Conservation (phyloP, 2,888 invertebrate species). For the Nysson spinosus region DNA sequence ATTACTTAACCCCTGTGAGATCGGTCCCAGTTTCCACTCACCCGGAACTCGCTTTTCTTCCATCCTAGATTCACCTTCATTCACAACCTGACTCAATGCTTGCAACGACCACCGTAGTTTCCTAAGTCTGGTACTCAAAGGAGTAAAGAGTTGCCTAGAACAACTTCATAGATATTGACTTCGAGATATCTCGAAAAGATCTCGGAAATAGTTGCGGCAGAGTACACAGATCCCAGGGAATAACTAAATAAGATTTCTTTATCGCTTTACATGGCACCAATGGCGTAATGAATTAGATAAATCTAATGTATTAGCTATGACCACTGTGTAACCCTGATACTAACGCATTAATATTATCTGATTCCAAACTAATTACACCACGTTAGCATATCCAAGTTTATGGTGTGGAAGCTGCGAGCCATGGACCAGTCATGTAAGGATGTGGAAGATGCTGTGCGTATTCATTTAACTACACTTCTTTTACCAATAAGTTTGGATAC, state of each 20-base stretch:
- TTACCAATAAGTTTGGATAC: too few species aligned
- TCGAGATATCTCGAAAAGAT: too few species aligned
- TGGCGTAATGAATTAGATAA: conserved; percentile 1
- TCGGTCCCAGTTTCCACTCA: conserved; percentile 47
- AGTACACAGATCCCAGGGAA: too few species aligned
- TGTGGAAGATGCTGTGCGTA: conserved; percentile 1
- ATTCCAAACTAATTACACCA: conserved; percentile 3
- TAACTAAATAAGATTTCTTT: too few species aligned
- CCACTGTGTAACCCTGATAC: not conserved
- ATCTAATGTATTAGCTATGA: not conserved
- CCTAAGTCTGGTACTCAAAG: conserved; percentile 25
- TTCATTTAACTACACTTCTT: too few species aligned
- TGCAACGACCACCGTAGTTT: conserved; percentile 3
- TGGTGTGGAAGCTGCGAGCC: not conserved
- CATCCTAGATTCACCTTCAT: conserved; percentile 41
- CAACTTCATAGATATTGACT: too few species aligned
- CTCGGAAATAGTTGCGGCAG: too few species aligned
- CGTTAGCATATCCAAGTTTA: conserved; percentile 5
- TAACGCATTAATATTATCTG: not conserved
- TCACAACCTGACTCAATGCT: conserved; percentile 45
- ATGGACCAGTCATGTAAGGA: not conserved
- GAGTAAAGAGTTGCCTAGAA: too few species aligned
- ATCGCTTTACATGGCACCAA: not conserved
- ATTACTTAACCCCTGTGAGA: conserved; percentile 67
- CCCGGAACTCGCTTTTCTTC: conserved; percentile 52